Percentiles rank a stretch among this genome's conserved stretches.
phyloP scores from a whole-genome alignment of 2,113 vertebrate genomes.

The Paracanthobrama guichenoti region DNA sequence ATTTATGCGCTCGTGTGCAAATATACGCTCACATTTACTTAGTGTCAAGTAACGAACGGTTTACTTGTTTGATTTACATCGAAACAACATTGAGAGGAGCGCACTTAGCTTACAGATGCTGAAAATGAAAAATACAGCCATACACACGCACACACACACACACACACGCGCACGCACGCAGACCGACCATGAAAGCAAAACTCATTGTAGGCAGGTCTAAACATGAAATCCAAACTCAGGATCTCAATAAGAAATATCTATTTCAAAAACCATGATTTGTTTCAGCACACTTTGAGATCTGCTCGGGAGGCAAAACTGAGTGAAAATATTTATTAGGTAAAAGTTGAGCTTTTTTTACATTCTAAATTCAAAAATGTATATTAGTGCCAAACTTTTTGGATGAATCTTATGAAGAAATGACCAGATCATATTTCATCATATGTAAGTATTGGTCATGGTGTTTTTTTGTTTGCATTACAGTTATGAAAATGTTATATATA shows the following conservation, averaged over 20 bases:
- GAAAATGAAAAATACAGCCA: conserved; percentile 53
- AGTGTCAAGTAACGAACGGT: conserved; percentile 6
- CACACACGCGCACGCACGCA: background rate
- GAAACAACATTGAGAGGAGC: background rate
- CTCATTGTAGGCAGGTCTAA: background rate
- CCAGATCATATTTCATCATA: background rate
- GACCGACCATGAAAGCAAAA: conserved; percentile 1
- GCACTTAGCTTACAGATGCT: conserved; percentile 62
- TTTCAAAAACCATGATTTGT: background rate
- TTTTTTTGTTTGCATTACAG: too few species aligned
- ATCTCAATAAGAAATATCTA: background rate
- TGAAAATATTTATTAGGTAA: background rate
- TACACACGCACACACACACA: background rate
- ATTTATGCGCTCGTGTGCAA: background rate
- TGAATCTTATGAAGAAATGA: background rate
- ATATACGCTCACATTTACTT: conserved; percentile 10
- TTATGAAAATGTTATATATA: too few species aligned
- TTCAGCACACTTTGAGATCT: background rate
- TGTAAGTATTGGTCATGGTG: too few species aligned
- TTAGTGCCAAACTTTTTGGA: too few species aligned
- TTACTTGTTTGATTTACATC: conserved; percentile 1
- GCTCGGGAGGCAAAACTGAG: background rate
- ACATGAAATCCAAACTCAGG: background rate
- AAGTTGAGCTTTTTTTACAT: conserved; percentile 1
- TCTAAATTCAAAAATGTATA: background rate